phyloP scores from a whole-genome alignment of 2,888 invertebrate genomes.

The Stomorhina lunata region DNA sequence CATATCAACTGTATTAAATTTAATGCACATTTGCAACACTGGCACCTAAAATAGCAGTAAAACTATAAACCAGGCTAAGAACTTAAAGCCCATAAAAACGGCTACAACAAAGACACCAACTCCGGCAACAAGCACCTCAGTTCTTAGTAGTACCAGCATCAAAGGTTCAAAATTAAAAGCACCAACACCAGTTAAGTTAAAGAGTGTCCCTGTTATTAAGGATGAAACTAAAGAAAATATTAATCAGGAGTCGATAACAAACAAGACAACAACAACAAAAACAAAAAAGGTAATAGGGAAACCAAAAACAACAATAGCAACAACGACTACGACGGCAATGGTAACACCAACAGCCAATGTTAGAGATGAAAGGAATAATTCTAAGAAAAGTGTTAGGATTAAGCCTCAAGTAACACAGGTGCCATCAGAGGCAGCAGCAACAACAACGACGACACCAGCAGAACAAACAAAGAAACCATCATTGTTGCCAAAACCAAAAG shows the following conservation, averaged over 20 bases:
- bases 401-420: conserved; percentile 46
- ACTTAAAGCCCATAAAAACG: conserved; percentile 45
- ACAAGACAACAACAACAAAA: conserved; percentile 13
- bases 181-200: conserved; percentile 36
- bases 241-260: conserved; percentile 13
- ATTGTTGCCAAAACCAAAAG: conserved; percentile 78
- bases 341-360: conserved; percentile 22
- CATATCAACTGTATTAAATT: conserved; percentile 25
- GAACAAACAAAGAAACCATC: conserved; percentile 72
- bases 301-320: conserved; percentile 33
- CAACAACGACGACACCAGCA: conserved; percentile 62
- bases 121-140: conserved; percentile 56
- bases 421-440: conserved; percentile 51
- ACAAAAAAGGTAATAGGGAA: conserved; percentile 43
- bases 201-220: not conserved
- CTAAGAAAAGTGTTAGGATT: conserved; percentile 20
- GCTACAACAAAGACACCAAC: conserved; percentile 28
- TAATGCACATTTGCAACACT: conserved; percentile 42
- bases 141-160: conserved; percentile 68
- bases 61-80: conserved; percentile 40
- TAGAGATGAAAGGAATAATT: conserved; percentile 26
- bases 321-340: not conserved
- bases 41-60: conserved; percentile 53
- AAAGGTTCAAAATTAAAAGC: conserved; percentile 54
- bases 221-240: conserved; percentile 24